These are phyloP conservation scores for Ameiurus melas DNA, from an alignment of 2,113 vertebrate genomes.

Conservation along the genomic window DNA sequence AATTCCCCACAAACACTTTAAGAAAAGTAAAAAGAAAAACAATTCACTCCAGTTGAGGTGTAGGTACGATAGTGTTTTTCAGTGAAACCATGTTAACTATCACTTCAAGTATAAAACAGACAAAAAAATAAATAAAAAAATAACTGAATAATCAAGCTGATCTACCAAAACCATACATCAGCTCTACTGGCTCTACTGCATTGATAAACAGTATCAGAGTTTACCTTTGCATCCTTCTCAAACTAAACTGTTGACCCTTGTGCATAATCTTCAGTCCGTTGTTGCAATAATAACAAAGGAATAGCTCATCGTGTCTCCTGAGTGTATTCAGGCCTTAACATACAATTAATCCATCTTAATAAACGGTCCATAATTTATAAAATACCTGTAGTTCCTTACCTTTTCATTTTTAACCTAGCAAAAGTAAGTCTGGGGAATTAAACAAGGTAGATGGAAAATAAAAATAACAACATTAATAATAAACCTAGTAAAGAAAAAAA, in stretches of 20 bases:
- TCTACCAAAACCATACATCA: not conserved
- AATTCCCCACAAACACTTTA: slow-evolving; percentile 11
- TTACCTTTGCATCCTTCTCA: not conserved
- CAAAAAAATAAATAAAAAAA: not conserved
- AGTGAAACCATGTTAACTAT: slow-evolving; percentile 10
- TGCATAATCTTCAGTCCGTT: slow-evolving; percentile 7
- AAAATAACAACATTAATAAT: slow-evolving; percentile 52
- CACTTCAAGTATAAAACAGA: slow-evolving; percentile 18
- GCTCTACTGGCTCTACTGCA: not conserved
- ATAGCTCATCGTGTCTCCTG: not conserved
- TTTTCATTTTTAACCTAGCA: slow-evolving; percentile 21
- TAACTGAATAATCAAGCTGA: slow-evolving; percentile 1
- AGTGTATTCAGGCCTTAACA: slow-evolving; percentile 39
- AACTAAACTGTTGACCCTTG: not conserved
- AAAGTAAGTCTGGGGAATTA: slow-evolving; percentile 59
- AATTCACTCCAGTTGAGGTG: slow-evolving; percentile 11
- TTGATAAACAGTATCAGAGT: not conserved
- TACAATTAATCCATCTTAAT: not conserved
- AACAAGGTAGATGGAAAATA: slow-evolving; percentile 62
- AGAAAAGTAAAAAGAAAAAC: not conserved
- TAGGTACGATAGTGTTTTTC: not conserved
- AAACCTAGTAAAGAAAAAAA: slow-evolving; percentile 49
- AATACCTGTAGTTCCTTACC: slow-evolving; percentile 1
- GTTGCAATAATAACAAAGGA: not conserved
- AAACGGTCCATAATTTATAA: slow-evolving; percentile 29